Evolutionary conservation across 2,113 vertebrate genomes (phyloP), one percentile per base, ranked within the genome.

Genomic region (Podilymbus podiceps): DNA sequence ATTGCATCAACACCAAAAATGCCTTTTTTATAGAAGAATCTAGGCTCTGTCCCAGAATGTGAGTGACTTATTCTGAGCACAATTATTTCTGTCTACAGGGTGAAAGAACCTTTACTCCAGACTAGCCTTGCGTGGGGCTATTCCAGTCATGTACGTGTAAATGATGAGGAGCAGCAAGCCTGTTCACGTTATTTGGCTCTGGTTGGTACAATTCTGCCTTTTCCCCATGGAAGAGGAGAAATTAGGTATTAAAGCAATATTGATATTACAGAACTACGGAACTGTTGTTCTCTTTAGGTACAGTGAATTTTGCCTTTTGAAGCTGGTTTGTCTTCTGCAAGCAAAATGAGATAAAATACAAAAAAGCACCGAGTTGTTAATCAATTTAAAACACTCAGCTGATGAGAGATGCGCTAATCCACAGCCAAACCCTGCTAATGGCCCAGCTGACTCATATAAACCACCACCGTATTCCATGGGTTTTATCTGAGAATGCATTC

Each of bases 21-120:
- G 14, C 55, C 44, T 31, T 83, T 92, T 90, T 60, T 53, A 52
- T 55, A 60, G 53, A 82, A 90, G 78, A 94, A 94, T 82, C 90
- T 73, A 84, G n/a, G 68, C 80, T 94, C 95, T 85, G 89, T 75
- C 87, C 87, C 69, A 95, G 73, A 84, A 78, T 12, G 4, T 53
- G 67, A 92, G 22, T 88, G 69, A 82, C 85, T 95, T 94, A 64
- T 64, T 91, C 88, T 64, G 66, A 76, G 90, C 83, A 93, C 58
- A 90, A 90, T 90, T 93, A 90, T 88, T 93, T 94, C 93, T 90
- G 80, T 88, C 78, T 83, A 24, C 17, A 28, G 90, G 82, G 59
- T 56, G 42, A 62, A 93, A 73, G 85, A 94, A 85, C 71, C 69
- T 93, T 94, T 85, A 68, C 82, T 79, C 67, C 67, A 76, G 52